Base-by-base conservation (phyloP, 2,797 vertebrate species). In the Choloepus didactylus region DNA sequence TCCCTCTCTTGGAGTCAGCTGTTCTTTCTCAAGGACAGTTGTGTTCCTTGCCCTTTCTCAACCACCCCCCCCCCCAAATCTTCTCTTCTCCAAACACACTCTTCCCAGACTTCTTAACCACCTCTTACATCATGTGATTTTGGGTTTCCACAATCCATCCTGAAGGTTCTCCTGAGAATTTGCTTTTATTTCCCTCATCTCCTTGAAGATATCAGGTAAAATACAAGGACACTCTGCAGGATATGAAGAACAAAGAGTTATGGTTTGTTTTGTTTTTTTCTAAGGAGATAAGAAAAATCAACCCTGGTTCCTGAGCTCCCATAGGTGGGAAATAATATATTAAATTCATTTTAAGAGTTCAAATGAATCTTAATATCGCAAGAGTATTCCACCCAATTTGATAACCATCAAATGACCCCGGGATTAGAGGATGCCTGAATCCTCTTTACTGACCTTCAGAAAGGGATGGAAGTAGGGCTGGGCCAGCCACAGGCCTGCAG, bases 161-260 rank as follows among this genome's bases (percentile, higher is more conserved):
- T 59, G 44, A 87, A 92, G 16, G 15, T n/a, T 85, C 23, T 89
- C 75, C 66, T 49, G 31, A 31, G 60, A 4, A n/a, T 56, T 46
- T 89, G 35, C 51, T 80, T 93, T 94, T n/a, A 70, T 31, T 76
- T 73, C 69, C 7, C 18, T 67, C 29, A 21, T 21, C 16, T 79
- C 23, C 60, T 93, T 81, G n/a, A 91, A 70, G 25, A 79, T 96
- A 89, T 87, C 70, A 51, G 44, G n/a, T 14, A 87, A 93, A 73
- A 73, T 31, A 69, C 15, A 96, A 96, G 25, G 19, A 9, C 1
- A 62, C 10, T 1, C 31, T 46, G 21, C 49, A 76, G 10, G 35
- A 76, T 38, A 66, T 84, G 44, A 90, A 67, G 81, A 93, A 79
- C 19, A 70, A 89, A 90, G 16, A 4, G 49, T 64, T 46, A 9